Evolutionary conservation across 2,113 vertebrate species (phyloP), one percentile per base, ranked within the genome.

Genomic region (Sorex araneus): DNA sequence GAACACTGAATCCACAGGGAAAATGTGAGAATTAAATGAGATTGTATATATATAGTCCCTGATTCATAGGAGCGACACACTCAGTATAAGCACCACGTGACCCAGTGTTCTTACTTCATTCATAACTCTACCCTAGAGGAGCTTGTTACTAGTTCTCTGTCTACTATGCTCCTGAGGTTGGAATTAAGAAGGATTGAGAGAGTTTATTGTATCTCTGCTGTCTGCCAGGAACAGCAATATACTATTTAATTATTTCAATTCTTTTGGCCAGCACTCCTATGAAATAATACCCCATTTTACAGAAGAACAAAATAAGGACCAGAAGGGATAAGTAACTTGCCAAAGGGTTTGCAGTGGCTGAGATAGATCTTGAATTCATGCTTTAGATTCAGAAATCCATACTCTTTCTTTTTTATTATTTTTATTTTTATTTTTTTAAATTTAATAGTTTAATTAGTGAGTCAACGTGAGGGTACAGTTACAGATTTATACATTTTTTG

Each of bases 231-330:
- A 79, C 23, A 19, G 8, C 0, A 60, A n/a, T 15, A 74, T 6
- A 57, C 25, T 93, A 80, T 34, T 25, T 43, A 13, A 47, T n/a
- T 15, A 80, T 74, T 74, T 90, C 30, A n/a, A 32, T 85, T 69
- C 57, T 74, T 90, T 90, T 60, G 30, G 12, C 25, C 45, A n/a
- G 27, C 40, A 69, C 25, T 67, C 23, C 67, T 43, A 6, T 57
- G 28, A 88, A 28, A 13, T 27, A 43, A 75, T 67, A 71, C 10
- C 67, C 60, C n/a, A 67, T 75, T 86, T 90, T 75, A 90, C 25
- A 43, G 34, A 60, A 69, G 67, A 93, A 28, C 10, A 80, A 60
- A 75, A 60, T 69, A 74, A 74, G 27, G 28, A 57, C 67, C 74
- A 84, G 28, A 84, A 40, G 64, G 28, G 28, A 66, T 27, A 66